Evolutionary conservation across 2,888 invertebrate genomes (phyloP).

Genomic region (Achlya flavicornis): DNA sequence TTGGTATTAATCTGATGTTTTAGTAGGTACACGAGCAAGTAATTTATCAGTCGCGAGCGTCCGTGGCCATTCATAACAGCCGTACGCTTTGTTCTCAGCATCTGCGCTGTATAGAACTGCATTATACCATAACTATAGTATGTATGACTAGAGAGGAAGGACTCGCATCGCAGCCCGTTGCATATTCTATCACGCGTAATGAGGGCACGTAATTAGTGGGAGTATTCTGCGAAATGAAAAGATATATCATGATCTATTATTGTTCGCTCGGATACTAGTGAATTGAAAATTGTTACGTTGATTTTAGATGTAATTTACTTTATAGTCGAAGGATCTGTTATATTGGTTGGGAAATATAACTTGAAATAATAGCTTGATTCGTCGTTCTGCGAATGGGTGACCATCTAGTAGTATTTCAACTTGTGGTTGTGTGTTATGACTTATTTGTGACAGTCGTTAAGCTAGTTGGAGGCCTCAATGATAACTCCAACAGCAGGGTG

Average conservation of each 20-base stretch:
- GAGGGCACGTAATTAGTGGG: conserved; percentile 44
- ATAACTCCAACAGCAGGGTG: too few species aligned
- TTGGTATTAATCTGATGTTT: conserved; percentile 31
- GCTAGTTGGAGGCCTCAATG: too few species aligned
- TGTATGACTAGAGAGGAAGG: conserved; percentile 21
- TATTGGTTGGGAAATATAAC: too few species aligned
- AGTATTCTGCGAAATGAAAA: conserved; percentile 32
- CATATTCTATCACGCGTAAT: conserved; percentile 49
- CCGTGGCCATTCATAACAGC: conserved; percentile 17
- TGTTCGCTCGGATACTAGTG: conserved; percentile 11
- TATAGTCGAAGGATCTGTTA: not conserved
- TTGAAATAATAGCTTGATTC: too few species aligned
- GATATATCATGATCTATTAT: conserved; percentile 22
- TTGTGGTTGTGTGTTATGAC: too few species aligned
- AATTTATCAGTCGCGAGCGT: conserved; percentile 36
- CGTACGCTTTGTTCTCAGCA: conserved; percentile 10
- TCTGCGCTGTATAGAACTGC: conserved; percentile 7
- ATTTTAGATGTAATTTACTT: not conserved
- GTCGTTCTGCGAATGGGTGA: too few species aligned
- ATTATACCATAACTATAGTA: conserved; percentile 9
- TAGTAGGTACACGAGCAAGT: conserved; percentile 19
- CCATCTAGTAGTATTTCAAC: too few species aligned
- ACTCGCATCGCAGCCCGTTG: conserved; percentile 31
- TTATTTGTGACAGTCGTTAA: too few species aligned
- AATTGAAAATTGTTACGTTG: not conserved